These are phyloP conservation scores for Amphilophus citrinellus DNA, from an alignment of 2,113 vertebrate genomes.

Conservation along the genomic window DNA sequence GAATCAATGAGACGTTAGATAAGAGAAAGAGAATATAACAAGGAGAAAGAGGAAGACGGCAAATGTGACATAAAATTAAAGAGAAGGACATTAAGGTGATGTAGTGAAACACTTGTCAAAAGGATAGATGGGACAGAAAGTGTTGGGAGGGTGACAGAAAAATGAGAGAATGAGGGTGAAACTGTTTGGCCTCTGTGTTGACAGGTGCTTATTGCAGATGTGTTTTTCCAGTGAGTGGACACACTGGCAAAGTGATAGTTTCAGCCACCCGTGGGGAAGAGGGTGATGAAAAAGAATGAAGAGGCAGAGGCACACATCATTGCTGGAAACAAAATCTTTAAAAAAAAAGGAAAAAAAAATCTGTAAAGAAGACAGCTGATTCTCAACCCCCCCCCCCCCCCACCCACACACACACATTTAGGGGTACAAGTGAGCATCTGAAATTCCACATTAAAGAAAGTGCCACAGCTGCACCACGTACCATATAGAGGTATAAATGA, in stretches of 20 bases:
- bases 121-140: neutral
- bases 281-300: conserved; percentile 20
- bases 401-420: neutral
- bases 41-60: neutral
- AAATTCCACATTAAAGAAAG: conserved; percentile 1
- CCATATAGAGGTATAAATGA: neutral
- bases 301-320: neutral
- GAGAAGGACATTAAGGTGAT: conserved; percentile 13
- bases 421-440: neutral
- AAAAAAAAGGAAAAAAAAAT: neutral
- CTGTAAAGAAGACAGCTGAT: neutral
- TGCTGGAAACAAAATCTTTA: neutral
- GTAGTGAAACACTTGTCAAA: neutral
- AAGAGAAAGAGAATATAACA: neutral
- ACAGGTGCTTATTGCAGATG: conserved; percentile 51
- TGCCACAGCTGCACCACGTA: neutral
- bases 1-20: conserved; percentile 10
- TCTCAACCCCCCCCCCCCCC: too few species aligned
- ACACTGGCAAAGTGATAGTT: conserved; percentile 23
- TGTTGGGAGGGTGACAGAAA: conserved; percentile 3
- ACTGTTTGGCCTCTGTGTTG: conserved; percentile 32
- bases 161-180: conserved; percentile 13
- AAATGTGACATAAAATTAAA: conserved; percentile 7
- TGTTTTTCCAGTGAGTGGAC: conserved; percentile 45
- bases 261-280: conserved; percentile 16